Base-by-base conservation (phyloP, 2,797 vertebrate species). In the Chelmon rostratus region DNA sequence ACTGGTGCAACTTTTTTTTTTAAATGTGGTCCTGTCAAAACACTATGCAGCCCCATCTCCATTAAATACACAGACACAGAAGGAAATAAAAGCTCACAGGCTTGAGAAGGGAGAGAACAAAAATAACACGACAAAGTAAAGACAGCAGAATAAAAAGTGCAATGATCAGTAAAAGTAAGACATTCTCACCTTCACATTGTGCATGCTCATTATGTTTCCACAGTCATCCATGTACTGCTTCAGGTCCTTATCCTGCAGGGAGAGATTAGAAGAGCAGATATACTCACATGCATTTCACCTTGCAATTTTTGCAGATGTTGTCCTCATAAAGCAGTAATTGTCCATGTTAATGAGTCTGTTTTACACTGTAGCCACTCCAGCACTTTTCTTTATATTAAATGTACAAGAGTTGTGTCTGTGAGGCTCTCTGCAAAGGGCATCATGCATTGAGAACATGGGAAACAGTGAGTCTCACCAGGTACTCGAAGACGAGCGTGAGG, bases 221-320 rank as follows among this genome's bases (percentile, higher is more conserved):
- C 98, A 99, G 91, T 99, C 98, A 33, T 99, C 98, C 98, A 99
- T 99, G 91, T 99, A 99, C 94, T 99, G 98, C 89, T 99, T 99
- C 91, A 99, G 93, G 88, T 99, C 98, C 91, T 99, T 99, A 87
- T 99, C 98, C 98, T 99, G 44, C 70, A 94, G 82, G 67, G 50
- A 81, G 68, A 76, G 52, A 79, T 2, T n/a, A n/a, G n/a, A n/a
- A n/a, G n/a, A n/a, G n/a, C n/a, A n/a, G n/a, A n/a, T n/a, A n/a
- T n/a, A n/a, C n/a, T n/a, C n/a, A n/a, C n/a, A n/a, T n/a, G n/a
- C n/a, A n/a, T n/a, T n/a, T n/a, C n/a, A n/a, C n/a, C n/a, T n/a
- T n/a, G n/a, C n/a, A n/a, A n/a, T n/a, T n/a, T n/a, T n/a, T n/a
- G 3, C 0, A 6, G 15, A 28, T 16, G 16, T 16, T 16, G 11